Conservation (phyloP, 1,140 invertebrate genomes). For the Triops cancriformis region DNA sequence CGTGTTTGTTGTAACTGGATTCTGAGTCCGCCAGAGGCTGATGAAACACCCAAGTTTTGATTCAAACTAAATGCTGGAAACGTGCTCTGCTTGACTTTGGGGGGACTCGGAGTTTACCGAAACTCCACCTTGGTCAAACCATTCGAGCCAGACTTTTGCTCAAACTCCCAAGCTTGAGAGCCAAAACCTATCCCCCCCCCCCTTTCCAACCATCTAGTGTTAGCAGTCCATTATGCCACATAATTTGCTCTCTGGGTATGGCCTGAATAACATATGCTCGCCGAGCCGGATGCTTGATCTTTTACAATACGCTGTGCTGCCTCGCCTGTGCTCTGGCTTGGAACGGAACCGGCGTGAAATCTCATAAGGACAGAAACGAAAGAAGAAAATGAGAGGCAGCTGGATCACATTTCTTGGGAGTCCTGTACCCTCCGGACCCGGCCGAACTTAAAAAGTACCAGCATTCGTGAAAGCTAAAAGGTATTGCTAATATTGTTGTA, state of each 20-base stretch:
- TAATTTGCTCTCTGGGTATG: neutral
- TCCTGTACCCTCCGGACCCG: neutral
- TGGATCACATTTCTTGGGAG: neutral
- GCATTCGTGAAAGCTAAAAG: neutral
- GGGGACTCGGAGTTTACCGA: no score
- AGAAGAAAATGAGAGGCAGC: slow-evolving; percentile 4
- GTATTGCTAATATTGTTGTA: neutral
- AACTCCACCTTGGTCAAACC: no score
- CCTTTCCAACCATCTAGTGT: neutral
- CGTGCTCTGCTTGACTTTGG: no score
- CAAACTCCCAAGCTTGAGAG: neutral
- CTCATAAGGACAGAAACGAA: slow-evolving; percentile 1
- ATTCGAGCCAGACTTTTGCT: neutral
- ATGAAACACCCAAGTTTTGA: no score
- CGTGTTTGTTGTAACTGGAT: no score
- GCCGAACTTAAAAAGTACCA: neutral
- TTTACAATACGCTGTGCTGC: neutral
- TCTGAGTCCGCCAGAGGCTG: no score
- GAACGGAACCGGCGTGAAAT: slow-evolving; percentile 12
- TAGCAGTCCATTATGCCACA: neutral
- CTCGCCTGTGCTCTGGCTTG: slow-evolving; percentile 7
- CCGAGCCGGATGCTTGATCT: slow-evolving; percentile 12
- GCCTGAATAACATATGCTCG: slow-evolving; percentile 8
- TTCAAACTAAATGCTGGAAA: no score
- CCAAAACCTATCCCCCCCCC: neutral